phyloP scores from a whole-genome alignment of 2,113 vertebrate genomes.

The Nematolebias whitei region DNA sequence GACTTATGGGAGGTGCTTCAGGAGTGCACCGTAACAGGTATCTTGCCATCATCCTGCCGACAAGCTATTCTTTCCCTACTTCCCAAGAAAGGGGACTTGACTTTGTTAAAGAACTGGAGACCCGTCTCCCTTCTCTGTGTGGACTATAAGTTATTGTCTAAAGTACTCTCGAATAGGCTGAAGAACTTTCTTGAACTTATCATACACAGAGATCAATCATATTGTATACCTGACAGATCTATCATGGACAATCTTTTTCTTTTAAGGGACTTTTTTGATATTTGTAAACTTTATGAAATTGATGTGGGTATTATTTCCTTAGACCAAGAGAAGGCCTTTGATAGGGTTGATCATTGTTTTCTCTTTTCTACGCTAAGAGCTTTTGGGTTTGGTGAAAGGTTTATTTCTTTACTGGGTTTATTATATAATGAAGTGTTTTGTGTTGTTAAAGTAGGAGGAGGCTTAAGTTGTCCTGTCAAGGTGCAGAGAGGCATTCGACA shows the following conservation, averaged over 20 bases:
- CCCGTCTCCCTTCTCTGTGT: background rate
- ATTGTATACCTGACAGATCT: background rate
- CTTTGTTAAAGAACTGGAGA: background rate
- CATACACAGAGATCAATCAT: background rate
- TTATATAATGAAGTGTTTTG: no score
- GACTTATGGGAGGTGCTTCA: background rate
- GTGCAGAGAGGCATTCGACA: background rate
- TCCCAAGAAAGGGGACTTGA: background rate
- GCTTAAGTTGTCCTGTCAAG: background rate
- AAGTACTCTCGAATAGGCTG: background rate
- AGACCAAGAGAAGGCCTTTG: background rate
- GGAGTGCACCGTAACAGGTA: background rate
- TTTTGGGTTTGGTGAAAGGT: no score
- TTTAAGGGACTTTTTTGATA: background rate
- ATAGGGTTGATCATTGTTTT: background rate
- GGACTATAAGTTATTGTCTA: background rate
- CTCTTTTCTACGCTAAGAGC: background rate
- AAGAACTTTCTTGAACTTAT: background rate
- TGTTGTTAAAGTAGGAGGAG: no score
- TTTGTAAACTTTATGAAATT: background rate
- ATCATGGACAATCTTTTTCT: background rate
- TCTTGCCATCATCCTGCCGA: background rate
- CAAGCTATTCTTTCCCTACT: background rate
- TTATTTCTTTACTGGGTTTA: no score
- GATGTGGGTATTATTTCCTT: background rate